These are phyloP conservation scores for Accipiter cooperii DNA, from an alignment of 2,113 vertebrate species.

Conservation along the genomic window DNA sequence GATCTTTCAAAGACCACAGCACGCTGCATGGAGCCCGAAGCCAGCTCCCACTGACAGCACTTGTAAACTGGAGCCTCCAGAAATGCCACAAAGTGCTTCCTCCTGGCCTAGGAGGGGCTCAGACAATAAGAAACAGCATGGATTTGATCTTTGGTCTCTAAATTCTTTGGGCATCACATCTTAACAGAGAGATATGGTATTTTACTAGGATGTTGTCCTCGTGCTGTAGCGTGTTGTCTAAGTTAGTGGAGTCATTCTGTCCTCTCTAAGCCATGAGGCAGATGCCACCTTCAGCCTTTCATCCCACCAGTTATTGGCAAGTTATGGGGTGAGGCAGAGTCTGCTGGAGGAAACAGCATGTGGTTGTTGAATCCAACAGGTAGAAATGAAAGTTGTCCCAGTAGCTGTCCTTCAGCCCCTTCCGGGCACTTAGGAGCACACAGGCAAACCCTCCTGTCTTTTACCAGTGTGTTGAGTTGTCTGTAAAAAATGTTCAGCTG, in stretches of 20 bases:
- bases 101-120: neutral
- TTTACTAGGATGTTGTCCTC: neutral
- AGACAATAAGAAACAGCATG: neutral
- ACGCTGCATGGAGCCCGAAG: accelerated
- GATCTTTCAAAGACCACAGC: neutral
- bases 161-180: neutral
- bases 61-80: neutral
- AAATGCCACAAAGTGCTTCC: neutral
- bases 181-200: neutral
- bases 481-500: neutral
- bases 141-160: neutral
- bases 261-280: neutral
- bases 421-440: neutral
- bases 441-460: accelerated
- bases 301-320: neutral
- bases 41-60: neutral
- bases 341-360: neutral
- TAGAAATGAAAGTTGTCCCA: neutral
- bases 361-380: neutral
- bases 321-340: neutral
- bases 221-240: neutral
- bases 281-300: neutral
- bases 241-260: neutral
- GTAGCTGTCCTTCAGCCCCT: neutral
- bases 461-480: neutral